Evolutionary conservation across 1,140 invertebrate species (phyloP).

Genomic region (Neodiprion lecontei): DNA sequence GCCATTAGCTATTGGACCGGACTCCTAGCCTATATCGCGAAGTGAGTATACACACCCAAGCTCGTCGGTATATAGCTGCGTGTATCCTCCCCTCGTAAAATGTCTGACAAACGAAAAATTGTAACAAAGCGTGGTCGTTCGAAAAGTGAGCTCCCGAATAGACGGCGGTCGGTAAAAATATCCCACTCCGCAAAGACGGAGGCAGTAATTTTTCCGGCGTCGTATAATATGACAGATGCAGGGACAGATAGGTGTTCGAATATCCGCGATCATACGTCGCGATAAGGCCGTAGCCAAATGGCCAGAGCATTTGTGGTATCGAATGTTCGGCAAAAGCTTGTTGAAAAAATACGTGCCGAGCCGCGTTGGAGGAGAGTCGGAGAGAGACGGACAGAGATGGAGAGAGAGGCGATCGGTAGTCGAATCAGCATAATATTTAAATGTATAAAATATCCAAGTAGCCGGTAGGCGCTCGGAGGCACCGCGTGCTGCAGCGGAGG

Average conservation of each 20-base stretch:
- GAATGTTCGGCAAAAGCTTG: not conserved
- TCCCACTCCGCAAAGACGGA: not conserved
- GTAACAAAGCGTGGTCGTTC: too few relatives aligned
- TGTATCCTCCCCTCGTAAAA: not conserved
- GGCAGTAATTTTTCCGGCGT: not conserved
- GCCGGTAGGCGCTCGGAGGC: slow-evolving; percentile 16
- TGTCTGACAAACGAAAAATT: not conserved
- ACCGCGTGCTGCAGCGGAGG: slow-evolving; percentile 29
- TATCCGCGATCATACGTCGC: slow-evolving; percentile 1
- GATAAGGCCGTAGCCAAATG: not conserved
- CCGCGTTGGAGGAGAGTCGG: not conserved
- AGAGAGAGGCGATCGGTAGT: slow-evolving; percentile 33
- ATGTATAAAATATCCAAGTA: slow-evolving; percentile 38
- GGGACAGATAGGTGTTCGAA: slow-evolving; percentile 1
- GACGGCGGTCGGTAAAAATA: not conserved
- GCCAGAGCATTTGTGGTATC: not conserved
- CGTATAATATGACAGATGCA: slow-evolving; percentile 4
- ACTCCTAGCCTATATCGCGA: too few relatives aligned
- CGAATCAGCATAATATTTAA: slow-evolving; percentile 50
- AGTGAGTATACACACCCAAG: too few relatives aligned
- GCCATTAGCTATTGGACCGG: too few relatives aligned
- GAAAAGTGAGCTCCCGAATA: too few relatives aligned
- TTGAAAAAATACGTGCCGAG: not conserved
- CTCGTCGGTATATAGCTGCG: too few relatives aligned
- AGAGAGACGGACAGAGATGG: slow-evolving; percentile 23